Evolutionary conservation across 2,888 invertebrate genomes (phyloP).

Genomic region (Exephanes ischioxanthus): DNA sequence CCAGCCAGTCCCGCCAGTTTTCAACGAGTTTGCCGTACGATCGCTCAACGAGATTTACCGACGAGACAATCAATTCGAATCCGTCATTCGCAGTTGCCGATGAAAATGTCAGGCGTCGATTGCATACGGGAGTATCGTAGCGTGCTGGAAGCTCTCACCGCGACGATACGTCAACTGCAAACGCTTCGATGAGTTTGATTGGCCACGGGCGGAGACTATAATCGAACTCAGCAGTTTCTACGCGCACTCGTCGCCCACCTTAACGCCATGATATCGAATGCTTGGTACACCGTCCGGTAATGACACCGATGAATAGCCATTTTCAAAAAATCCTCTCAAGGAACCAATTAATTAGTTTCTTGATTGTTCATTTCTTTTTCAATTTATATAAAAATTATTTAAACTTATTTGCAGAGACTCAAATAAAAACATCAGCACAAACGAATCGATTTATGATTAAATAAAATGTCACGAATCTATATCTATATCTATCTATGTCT

Average conservation of each 20-base stretch:
- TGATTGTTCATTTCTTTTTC: background rate
- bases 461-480: too few relatives aligned
- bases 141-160: constrained; percentile 20
- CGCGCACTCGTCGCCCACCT: background rate
- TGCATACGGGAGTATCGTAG: background rate
- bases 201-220: constrained; percentile 9
- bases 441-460: too few relatives aligned
- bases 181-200: constrained; percentile 12
- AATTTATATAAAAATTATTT: background rate
- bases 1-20: background rate
- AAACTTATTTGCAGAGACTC: too few relatives aligned
- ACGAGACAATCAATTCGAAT: constrained; percentile 44
- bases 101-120: constrained; percentile 9
- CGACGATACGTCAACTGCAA: constrained; percentile 28
- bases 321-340: background rate
- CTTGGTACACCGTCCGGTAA: background rate
- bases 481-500: too few relatives aligned
- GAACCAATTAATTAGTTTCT: background rate
- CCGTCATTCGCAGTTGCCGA: constrained; percentile 30
- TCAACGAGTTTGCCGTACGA: background rate
- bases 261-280: background rate
- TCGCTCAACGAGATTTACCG: constrained; percentile 26
- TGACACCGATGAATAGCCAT: background rate
- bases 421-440: too few relatives aligned
- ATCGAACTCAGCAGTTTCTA: background rate